A percentile compares a stretch with the other conserved stretches of the same genome.
phyloP scores from a whole-genome alignment of 1,140 invertebrate genomes.

The Prorops nasuta region DNA sequence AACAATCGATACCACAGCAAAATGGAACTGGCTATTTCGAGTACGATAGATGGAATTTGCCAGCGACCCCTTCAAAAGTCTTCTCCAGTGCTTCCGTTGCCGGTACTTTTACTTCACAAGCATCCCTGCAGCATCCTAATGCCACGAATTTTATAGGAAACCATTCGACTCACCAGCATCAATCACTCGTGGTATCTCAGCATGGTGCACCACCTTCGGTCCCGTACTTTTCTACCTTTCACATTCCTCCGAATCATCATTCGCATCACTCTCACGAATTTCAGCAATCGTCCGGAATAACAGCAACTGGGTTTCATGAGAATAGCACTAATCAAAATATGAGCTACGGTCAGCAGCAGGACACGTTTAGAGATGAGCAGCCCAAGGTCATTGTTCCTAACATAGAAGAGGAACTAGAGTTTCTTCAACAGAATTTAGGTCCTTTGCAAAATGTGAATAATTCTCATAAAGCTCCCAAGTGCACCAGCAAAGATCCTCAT shows the following conservation, averaged over 20 bases:
- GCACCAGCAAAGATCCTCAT: conserved; percentile 63
- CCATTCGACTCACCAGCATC: conserved; percentile 61
- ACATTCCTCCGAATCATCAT: conserved; percentile 55
- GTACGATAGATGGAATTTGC: conserved; percentile 72
- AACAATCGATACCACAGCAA: conserved; percentile 46
- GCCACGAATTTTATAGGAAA: conserved; percentile 55
- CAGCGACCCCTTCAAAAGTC: conserved; percentile 65
- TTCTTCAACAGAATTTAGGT: conserved; percentile 56
- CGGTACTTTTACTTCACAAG: conserved; percentile 59
- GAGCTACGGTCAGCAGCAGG: conserved; percentile 33
- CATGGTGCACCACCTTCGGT: conserved; percentile 60
- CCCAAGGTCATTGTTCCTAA: conserved; percentile 81
- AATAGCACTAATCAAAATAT: conserved; percentile 26
- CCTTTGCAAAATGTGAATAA: conserved; percentile 20
- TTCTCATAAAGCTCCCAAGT: conserved; percentile 48
- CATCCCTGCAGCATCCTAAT: conserved; percentile 58
- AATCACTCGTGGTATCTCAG: conserved; percentile 64
- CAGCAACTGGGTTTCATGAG: conserved; percentile 55
- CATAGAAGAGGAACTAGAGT: conserved; percentile 81
- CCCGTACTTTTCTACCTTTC: conserved; percentile 70
- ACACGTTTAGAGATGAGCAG: conserved; percentile 64
- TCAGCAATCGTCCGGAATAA: conserved; percentile 66
- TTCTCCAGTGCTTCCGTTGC: conserved; percentile 57
- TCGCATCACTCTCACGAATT: conserved; percentile 61
- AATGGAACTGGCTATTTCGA: conserved; percentile 70